Evolutionary conservation across 2,888 invertebrate genomes (phyloP).

Genomic region (Drosophila neonasuta): DNA sequence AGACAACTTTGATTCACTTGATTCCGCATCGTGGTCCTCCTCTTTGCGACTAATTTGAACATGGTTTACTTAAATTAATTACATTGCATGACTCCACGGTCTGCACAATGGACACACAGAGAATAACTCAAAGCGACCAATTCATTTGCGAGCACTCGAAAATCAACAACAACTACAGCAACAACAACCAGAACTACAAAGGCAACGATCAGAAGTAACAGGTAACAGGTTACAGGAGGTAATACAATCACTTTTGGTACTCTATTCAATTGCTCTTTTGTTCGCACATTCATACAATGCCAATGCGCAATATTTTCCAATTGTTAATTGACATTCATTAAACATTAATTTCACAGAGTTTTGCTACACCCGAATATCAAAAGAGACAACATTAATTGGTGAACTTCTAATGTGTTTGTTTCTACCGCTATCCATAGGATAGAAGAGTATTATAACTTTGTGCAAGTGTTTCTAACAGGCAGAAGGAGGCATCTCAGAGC

Average conservation of each 20-base stretch:
- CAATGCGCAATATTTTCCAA: background rate
- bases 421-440: no score
- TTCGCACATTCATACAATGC: background rate
- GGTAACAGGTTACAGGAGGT: background rate
- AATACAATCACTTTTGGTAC: background rate
- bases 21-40: constrained; percentile 34
- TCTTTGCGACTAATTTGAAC: constrained; percentile 32
- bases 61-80: constrained; percentile 44
- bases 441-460: no score
- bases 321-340: background rate
- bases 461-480: no score
- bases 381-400: background rate
- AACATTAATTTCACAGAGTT: background rate
- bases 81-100: constrained; percentile 3
- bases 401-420: background rate
- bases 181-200: background rate
- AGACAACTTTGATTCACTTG: constrained; percentile 66
- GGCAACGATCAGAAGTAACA: background rate
- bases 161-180: background rate
- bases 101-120: background rate
- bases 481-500: no score
- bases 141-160: background rate
- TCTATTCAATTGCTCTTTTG: constrained; percentile 2
- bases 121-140: background rate
- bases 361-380: background rate